These are phyloP conservation scores for Neocloeon triangulifer DNA, from an alignment of 1,140 invertebrate genomes.

Conservation along the genomic window DNA sequence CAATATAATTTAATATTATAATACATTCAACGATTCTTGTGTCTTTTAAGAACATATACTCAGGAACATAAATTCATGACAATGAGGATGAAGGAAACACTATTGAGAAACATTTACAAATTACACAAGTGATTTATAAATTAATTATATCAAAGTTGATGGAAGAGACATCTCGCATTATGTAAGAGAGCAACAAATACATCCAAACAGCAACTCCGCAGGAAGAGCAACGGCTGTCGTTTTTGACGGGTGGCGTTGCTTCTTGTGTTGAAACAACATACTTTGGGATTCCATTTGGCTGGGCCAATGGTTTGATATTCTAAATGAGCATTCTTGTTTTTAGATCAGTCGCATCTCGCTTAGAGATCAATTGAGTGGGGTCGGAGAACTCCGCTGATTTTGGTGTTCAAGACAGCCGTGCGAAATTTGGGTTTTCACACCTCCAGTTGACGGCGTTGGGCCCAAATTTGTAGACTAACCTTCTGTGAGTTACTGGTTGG, in stretches of 20 bases:
- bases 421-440: slow-evolving; percentile 41
- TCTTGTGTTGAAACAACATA: too few species aligned
- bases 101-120: background rate
- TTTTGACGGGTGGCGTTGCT: too few species aligned
- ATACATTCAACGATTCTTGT: background rate
- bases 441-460: slow-evolving; percentile 50
- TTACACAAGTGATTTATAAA: background rate
- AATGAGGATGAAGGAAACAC: background rate
- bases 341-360: too few species aligned
- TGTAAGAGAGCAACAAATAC: background rate
- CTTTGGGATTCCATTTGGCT: too few species aligned
- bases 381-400: too few species aligned
- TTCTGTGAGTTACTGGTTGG: slow-evolving; percentile 50
- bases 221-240: background rate
- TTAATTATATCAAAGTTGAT: background rate
- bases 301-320: too few species aligned
- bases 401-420: too few species aligned
- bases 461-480: slow-evolving; percentile 73
- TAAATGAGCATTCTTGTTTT: too few species aligned
- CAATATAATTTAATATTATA: background rate
- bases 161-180: background rate
- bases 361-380: too few species aligned
- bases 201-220: background rate
- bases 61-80: background rate
- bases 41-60: background rate